Conservation (phyloP, 2,113 vertebrate species). For the Xiphophorus hellerii region DNA sequence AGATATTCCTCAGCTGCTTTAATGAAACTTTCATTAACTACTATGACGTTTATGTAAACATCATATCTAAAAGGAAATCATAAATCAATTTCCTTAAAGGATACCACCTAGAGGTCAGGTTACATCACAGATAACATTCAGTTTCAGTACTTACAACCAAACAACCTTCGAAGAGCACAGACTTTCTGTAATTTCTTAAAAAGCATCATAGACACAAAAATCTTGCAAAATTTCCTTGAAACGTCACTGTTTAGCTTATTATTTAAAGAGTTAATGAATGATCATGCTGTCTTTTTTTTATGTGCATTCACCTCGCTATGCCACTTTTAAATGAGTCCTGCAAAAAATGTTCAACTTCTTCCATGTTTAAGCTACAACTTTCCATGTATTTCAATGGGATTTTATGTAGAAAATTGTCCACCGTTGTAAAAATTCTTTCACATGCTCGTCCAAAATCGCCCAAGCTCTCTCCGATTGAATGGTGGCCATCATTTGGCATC, state of each 20-base stretch:
- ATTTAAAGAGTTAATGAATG: background rate
- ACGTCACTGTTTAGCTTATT: background rate
- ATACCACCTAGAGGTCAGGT: background rate
- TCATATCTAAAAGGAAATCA: no score
- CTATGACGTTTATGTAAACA: no score
- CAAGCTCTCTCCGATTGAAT: background rate
- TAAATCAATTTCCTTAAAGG: no score
- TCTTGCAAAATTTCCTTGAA: background rate
- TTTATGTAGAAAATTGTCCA: background rate
- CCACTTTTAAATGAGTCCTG: background rate
- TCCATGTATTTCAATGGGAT: background rate
- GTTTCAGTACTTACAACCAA: no score
- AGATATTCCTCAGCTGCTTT: no score
- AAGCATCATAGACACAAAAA: background rate
- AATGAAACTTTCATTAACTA: no score
- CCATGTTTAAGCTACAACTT: background rate
- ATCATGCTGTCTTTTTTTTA: background rate
- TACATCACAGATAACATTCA: background rate
- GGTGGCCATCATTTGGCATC: background rate
- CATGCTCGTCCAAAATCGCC: background rate
- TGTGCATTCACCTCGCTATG: background rate
- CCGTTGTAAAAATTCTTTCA: background rate
- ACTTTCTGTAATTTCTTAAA: background rate
- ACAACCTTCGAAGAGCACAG: background rate
- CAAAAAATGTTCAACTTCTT: background rate